Evolutionary conservation across 2,797 vertebrate species (phyloP), one percentile per base, ranked within the genome.

Genomic region (Sebastes ruberrimus): DNA sequence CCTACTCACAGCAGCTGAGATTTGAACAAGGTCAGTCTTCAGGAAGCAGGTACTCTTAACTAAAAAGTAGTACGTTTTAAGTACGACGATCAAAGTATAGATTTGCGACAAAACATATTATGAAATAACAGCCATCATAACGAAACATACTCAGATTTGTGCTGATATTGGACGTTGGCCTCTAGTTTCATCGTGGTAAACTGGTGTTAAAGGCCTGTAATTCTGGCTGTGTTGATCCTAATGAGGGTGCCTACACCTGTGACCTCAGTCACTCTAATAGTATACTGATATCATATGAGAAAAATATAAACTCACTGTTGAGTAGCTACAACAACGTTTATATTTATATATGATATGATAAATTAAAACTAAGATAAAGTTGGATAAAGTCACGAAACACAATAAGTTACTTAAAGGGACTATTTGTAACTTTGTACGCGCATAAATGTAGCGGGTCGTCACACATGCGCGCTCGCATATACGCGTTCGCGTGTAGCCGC

Each of bases 221-320:
- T 46, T 2, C 42, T 20, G 42, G 42, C 42, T 46, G 42, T 0
- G 7, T 46, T 0, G 42, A 46, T 46, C 16, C 42, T 46, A 0
- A 46, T 46, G 42, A 46, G 49, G 49, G 49, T 0, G 20, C 20
- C 8, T 52, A 4, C 49, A 20, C 49, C 49, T 52, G 20, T 52
- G 20, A 52, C 20, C 49, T 52, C 46, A 0, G 46, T 49, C 46
- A 7, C 16, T 20, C 46, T 49, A 20, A 49, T 49, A 49, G 16
- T 49, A 49, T n/a, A 49, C 46, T 49, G 46, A 9, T 49, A 49
- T 49, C 46, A 49, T 49, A 49, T n/a, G 46, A 49, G 46, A 49
- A 4, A 49, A 49, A 49, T 49, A 42, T 42, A 18, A 42, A 49
- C 46, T 49, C 46, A 49, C 7, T 52, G 49, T 52, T 52, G 49